Base-by-base conservation (phyloP, 2,797 vertebrate species). In the Sebastes hubbsi region DNA sequence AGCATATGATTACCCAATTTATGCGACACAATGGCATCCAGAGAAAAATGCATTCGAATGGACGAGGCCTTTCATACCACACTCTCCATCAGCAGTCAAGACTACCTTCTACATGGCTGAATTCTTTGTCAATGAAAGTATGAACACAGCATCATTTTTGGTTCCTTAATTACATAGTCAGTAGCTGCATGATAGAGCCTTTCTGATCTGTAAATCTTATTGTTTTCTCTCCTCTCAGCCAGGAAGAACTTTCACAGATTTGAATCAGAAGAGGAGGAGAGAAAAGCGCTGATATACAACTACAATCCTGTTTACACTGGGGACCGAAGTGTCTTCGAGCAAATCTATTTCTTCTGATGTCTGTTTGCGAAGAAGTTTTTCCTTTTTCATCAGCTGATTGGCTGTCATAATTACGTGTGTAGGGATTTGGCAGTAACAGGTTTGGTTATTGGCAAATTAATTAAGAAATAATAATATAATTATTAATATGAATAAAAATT, bases 31-130 rank as follows among this genome's bases (percentile, higher is more conserved):
- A 72, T 99, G 99, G 98, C 99, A 99, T 88, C 98, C 98, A 7
- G 99, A 99, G 94, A 99, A 99, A 90, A 97, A 96, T 49, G 90
- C 96, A 4, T 99, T 96, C 63, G 98, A 99, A 80, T 99, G 97
- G 97, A 94, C 54, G 0, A 89, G 29, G 0, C 6, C 82, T 1
- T 95, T 92, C 69, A 95, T 97, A 77, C 91, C 97, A 7, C 98
- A 98, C 86, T 94, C 95, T 0, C 86, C 93, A 0, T 72, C 92
- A 1, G 97, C 97, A 11, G 74, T 98, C 63, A 95, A 81, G 88
- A 93, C 95, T 58, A 94, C 96, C 0, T 98, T 97, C 95, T 97
- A 97, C 56, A 91, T 95, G 89, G 97, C 97, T 2, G 89, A 97
- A 1, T 99, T 99, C 94, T 97, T 99, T 3, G 86, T 98, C 85